Conservation (phyloP, 37 sponge, comb jelly and placozoan genomes). For the Halisarca cf. caerulea region DNA sequence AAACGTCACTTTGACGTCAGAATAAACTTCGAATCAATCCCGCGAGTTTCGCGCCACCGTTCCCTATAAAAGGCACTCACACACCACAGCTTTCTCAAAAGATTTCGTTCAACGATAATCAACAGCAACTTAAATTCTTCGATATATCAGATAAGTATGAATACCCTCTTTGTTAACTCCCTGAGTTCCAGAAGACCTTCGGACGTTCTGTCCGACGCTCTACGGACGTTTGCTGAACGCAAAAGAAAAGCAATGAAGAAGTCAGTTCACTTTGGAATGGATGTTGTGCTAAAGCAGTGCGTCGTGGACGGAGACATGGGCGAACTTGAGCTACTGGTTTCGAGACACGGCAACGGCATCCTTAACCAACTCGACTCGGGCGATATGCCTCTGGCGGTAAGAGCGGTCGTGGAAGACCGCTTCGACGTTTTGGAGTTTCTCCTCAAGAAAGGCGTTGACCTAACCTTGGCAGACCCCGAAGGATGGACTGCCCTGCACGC, state of each 20-base stretch:
- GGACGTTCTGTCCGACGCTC: constrained; percentile 1
- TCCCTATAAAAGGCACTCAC: no score
- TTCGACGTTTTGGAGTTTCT: constrained; percentile 45
- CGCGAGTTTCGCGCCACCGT: no score
- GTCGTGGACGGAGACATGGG: constrained; percentile 62
- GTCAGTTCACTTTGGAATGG: constrained; percentile 54
- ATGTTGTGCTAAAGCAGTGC: constrained; percentile 61
- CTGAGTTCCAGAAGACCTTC: background rate
- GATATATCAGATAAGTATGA: background rate
- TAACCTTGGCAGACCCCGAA: constrained; percentile 49
- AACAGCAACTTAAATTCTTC: no score
- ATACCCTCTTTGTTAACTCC: background rate
- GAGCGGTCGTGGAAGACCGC: constrained; percentile 67
- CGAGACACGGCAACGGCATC: constrained; percentile 27
- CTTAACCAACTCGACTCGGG: constrained; percentile 58
- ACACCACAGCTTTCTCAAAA: no score
- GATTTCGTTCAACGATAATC: no score
- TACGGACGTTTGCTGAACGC: background rate
- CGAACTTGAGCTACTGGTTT: constrained; percentile 55
- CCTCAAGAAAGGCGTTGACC: constrained; percentile 59
- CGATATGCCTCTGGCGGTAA: constrained; percentile 62
- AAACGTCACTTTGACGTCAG: no score
- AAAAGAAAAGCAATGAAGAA: constrained; percentile 36
- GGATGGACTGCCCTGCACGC: constrained; percentile 73
- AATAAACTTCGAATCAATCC: no score